phyloP scores from a whole-genome alignment of 2,888 invertebrate species.

The Drosophila subsilvestris region DNA sequence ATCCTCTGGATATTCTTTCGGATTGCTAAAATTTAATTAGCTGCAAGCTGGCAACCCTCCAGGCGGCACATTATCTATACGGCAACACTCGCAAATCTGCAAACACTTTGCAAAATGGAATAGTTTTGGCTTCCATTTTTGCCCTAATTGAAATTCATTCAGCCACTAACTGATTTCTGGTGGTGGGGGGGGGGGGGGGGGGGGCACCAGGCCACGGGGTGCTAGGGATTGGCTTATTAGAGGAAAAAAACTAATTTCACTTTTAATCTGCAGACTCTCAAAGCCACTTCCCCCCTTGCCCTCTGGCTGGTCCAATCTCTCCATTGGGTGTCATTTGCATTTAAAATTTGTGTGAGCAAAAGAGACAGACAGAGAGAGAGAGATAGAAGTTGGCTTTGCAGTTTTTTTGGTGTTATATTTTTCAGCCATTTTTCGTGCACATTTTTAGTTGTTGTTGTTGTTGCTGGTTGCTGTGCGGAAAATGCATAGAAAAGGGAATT shows the following conservation, averaged over 20 bases:
- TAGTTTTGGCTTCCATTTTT: not conserved
- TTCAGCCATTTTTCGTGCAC: not conserved
- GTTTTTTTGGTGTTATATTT: slow-evolving; percentile 4
- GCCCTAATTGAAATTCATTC: slow-evolving; percentile 23
- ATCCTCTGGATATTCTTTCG: not conserved
- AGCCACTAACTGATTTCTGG: slow-evolving; percentile 48
- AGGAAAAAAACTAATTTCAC: slow-evolving; percentile 63
- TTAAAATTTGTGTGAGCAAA: slow-evolving; percentile 40
- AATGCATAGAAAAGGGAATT: slow-evolving; percentile 43
- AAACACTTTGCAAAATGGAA: not conserved
- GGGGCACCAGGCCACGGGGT: not conserved
- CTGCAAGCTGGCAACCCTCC: not conserved
- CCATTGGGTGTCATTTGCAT: slow-evolving; percentile 70
- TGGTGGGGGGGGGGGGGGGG: too few species aligned
- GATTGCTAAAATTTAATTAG: not conserved
- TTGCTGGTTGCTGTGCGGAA: slow-evolving; percentile 15
- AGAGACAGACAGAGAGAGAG: too few species aligned
- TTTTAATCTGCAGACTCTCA: slow-evolving; percentile 57
- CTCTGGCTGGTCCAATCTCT: not conserved
- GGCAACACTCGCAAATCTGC: not conserved
- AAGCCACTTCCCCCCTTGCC: slow-evolving; percentile 23
- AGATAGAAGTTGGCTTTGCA: slow-evolving; percentile 3
- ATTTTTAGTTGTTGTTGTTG: too few species aligned
- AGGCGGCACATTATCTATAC: not conserved
- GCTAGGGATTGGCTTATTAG: slow-evolving; percentile 49